Base-by-base conservation (phyloP, 2,888 invertebrate species). In the Mimachlamys varia region DNA sequence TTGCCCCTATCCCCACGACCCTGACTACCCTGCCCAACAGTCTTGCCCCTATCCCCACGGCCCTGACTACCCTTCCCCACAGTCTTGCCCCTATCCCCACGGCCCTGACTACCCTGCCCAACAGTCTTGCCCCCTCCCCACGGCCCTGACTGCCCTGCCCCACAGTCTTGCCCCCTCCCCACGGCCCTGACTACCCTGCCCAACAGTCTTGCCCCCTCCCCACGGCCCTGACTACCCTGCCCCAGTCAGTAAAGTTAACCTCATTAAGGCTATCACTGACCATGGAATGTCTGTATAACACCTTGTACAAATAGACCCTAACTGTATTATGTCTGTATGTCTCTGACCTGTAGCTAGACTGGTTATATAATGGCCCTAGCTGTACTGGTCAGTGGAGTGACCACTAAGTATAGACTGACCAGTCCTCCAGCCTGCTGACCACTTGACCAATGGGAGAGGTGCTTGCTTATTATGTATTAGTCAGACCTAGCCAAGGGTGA, bases 401-500 rank as follows among this genome's bases (percentile, higher is more conserved):
- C 76, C 76, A 76, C 22, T 4, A 19, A 58, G 27, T 22, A 76
- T 22, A 7, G 27, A 2, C 76, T 33, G 33, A 33, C 76, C 44
- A 44, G 44, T 44, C 44, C 7, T 44, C 7, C 44, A 44, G 44
- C 44, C 44, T 44, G 10, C 76, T 33, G 33, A 33, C 76, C 33
- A 76, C 33, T 22, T 76, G 76, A 76, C 76, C 76, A 76, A 76
- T 76, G 76, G 76, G 33, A 27, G 27, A 33, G 7, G 33, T 27
- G 76, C 76, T 7, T 76, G 53, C 12, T 53, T 53, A 44, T 44
- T 44, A 53, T 53, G 76, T 76, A 22, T 76, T 76, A 76, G 76
- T 76, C 76, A 76, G 76, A 76, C 76, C 76, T 76, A 76, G 76
- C 76, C 33, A 76, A 76, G 76, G 76, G 76, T 76, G 76, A 76